Evolutionary conservation across 1,140 invertebrate species (phyloP), one percentile per base, ranked within the genome.

Genomic region (Copidosoma floridanum): DNA sequence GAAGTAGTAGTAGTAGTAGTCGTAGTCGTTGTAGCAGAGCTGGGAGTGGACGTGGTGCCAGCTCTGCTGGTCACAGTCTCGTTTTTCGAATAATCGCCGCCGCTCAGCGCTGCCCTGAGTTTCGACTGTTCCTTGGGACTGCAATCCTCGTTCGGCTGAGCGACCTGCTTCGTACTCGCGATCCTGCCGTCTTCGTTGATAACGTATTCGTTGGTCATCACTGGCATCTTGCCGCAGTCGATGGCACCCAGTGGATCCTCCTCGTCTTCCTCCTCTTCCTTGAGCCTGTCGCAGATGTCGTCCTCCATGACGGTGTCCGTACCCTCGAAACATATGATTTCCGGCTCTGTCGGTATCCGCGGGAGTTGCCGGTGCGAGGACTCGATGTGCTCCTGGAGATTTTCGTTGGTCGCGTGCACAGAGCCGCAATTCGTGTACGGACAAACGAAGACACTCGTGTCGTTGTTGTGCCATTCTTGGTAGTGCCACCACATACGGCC

Each of bases 401-500:
- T 78, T 55, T 72, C 73, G 47, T 72, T 76, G 1, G 72, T 74
- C 4, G 65, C 57, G 37, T 81, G 77, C 7, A 76, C 58, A 11
- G 77, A 74, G 24, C 65, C 72, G 8, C 77, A 79, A 51, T 71
- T 79, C 0, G 78, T 79, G n/a, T 78, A 81, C 1, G 77, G 78
- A 68, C 77, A 81, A 4, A 73, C 62, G 41, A 76, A 78, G 6
- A 73, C 72, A 57, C 73, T 79, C 26, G 73, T 76, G 52, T 81
- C 78, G 35, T 77, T 77, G 46, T 76, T 80, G 48, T 81, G 77
- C 73, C 76, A 78, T 66, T 79, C 77, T 66, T 78, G 77, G 62
- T 81, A 81, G 55, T 79, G 78, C 27, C 77, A 73, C 78, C 78
- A 79, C 77, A 80, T 79, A 26, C 76, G 77, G 27, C 78, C 78